Base-by-base conservation (phyloP, 2,888 invertebrate genomes). In the Agonopterix arenella region DNA sequence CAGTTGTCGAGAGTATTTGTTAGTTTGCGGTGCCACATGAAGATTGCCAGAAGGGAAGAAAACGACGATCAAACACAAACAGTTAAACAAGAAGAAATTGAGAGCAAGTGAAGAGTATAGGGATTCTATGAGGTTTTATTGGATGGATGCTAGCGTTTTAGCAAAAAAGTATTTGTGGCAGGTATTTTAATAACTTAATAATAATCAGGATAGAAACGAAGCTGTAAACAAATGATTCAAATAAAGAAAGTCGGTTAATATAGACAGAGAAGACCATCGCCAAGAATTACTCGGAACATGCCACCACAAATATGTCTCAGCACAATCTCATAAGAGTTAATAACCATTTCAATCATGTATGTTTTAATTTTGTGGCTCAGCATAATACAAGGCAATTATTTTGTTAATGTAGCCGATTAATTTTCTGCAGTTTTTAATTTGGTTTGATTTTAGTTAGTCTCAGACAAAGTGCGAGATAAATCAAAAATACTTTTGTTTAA, bases 41-140 rank as follows among this genome's bases (percentile, higher is more conserved):
- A 84, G 82, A 66, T 80, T 80, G 86, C 88, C 85, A 76, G 86
- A 86, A 86, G 86, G 84, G 84, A 89, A 88, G 84, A 89, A 86
- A 88, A 86, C 76, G 74, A 85, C 80, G 76, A 78, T 86, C 78
- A 86, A 86, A 84, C 73, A 78, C 76, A 84, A 84, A 81, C 64
- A 28, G 67, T 70, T 76, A 40, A 68, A 74, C 68, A 69, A 79
- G 78, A 84, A 62, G 67, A 73, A 69, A 75, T 62, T 61, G 68
- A 28, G 65, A 73, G 80, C 73, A 36, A 54, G 52, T 48, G 48
- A 43, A 43, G 41, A 44, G 28, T 38, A 46, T n/a, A 0, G 11
- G 45, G 48, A 36, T 11, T 42, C 7, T 13, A 9, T 13, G 10
- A 44, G 36, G 36, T 11, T 45, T 36, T n/a, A 36, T 45, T 28